Percentiles rank a stretch among this genome's conserved stretches.
Evolutionary conservation across 2,797 vertebrate species (phyloP).

Genomic region (Pristis pectinata): DNA sequence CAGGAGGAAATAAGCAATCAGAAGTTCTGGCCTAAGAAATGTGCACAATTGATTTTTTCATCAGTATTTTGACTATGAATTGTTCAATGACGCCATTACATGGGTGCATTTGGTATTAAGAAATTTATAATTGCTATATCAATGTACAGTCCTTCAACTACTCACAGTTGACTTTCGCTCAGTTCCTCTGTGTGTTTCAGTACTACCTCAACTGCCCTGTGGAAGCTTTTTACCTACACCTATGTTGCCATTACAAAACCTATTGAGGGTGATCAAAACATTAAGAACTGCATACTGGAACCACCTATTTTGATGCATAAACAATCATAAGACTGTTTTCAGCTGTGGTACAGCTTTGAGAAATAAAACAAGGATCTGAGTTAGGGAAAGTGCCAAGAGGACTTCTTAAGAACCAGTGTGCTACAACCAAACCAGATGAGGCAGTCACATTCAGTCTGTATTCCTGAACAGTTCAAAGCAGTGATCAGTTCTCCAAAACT

Average conservation of each 20-base stretch:
- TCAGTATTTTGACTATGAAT: not conserved
- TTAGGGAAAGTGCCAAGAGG: too few species aligned
- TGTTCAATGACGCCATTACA: not conserved
- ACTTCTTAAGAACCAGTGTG: not conserved
- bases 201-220: not conserved
- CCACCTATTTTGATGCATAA: not conserved
- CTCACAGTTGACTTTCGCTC: not conserved
- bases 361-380: not conserved
- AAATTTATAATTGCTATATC: not conserved
- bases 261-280: not conserved
- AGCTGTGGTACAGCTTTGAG: not conserved
- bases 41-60: not conserved
- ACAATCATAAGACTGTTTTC: not conserved
- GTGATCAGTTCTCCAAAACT: not conserved
- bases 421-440: not conserved
- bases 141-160: not conserved
- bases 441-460: not conserved
- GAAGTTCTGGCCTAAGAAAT: not conserved
- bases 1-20: constrained; percentile 44
- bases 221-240: not conserved
- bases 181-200: not conserved
- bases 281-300: not conserved
- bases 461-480: not conserved
- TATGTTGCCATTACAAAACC: not conserved
- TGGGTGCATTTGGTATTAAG: not conserved